Percentiles rank a stretch among this genome's conserved stretches.
Evolutionary conservation across 2,113 vertebrate species (phyloP).

Genomic region (Bos indicus): DNA sequence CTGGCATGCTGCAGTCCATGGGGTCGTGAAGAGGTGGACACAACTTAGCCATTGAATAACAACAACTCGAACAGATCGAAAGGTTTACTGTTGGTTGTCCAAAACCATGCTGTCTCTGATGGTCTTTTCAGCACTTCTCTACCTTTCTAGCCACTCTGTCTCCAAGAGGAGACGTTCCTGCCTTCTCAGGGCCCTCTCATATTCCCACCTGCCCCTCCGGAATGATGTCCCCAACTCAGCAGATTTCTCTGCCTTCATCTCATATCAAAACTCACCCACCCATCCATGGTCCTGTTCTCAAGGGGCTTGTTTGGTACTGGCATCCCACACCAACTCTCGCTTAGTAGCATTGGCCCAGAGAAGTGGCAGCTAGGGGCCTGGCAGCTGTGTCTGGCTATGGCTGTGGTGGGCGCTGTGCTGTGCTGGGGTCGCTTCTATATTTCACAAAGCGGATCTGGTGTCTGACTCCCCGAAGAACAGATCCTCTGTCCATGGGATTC

Average conservation of each 20-base stretch:
- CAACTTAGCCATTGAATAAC: background rate
- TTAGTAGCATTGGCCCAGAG: background rate
- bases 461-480: too few relatives aligned
- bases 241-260: background rate
- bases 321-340: background rate
- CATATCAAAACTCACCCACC: background rate
- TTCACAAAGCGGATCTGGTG: background rate
- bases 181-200: background rate
- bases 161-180: rapidly evolving
- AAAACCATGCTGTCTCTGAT: background rate
- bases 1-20: background rate
- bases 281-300: background rate
- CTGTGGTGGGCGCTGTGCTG: rapidly evolving
- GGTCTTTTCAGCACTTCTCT: background rate
- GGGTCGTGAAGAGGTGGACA: background rate
- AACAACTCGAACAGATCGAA: background rate
- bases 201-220: background rate
- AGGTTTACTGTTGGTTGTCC: background rate
- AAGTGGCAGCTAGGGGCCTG: background rate
- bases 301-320: background rate
- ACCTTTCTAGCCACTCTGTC: background rate
- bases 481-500: background rate
- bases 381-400: background rate
- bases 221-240: background rate
- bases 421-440: background rate